These are phyloP conservation scores for Dicaeum eximium DNA, from an alignment of 2,113 vertebrate genomes.

Conservation along the genomic window DNA sequence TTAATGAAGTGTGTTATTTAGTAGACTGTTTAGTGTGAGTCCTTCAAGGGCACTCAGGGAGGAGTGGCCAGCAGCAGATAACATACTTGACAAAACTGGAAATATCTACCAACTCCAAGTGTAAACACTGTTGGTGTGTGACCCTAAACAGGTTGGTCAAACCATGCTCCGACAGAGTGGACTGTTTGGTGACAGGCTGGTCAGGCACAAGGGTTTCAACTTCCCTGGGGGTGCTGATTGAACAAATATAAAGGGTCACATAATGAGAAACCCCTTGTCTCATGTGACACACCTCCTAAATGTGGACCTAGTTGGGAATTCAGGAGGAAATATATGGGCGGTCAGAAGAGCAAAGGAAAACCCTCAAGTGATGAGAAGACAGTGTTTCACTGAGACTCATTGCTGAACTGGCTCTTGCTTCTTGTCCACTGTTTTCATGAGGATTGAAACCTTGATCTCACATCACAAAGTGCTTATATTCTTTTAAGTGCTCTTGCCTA, in stretches of 20 bases:
- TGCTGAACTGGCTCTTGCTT: not conserved
- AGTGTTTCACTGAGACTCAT: not conserved
- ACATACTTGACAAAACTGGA: not conserved
- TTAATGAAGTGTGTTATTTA: not conserved
- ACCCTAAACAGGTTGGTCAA: not conserved
- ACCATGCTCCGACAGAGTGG: accelerated
- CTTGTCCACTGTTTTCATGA: not conserved
- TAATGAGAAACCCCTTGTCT: not conserved
- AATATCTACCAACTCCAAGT: not conserved
- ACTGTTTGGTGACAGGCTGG: not conserved
- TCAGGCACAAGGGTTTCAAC: not conserved
- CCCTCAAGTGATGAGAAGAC: not conserved
- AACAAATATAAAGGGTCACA: not conserved
- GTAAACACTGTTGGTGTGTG: not conserved
- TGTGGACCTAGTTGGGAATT: not conserved
- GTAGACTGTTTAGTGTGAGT: not conserved
- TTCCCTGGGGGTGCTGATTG: not conserved
- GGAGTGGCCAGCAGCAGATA: not conserved
- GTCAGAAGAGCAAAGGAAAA: not conserved
- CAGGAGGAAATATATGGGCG: not conserved
- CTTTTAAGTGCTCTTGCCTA: not conserved
- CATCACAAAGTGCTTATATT: not conserved
- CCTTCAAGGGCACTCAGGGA: not conserved
- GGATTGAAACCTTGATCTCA: not conserved
- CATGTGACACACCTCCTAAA: not conserved